Percentiles rank a stretch among this genome's conserved stretches.
phyloP scores from a whole-genome alignment of 2,888 invertebrate species.

The Dicranocentrus wangi region DNA sequence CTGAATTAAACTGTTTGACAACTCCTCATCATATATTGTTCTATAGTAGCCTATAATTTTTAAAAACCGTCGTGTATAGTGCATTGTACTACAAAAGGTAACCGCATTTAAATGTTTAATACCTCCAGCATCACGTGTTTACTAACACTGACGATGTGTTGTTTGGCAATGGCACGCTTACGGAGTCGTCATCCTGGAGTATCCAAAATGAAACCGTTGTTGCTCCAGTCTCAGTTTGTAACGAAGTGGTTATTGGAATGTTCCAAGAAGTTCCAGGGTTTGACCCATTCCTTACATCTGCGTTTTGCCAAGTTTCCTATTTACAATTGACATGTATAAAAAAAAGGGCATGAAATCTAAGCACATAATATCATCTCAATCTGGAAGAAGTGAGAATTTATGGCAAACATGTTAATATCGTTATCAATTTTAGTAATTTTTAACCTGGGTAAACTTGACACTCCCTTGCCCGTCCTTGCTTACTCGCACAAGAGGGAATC shows the following conservation, averaged over 20 bases:
- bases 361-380: not conserved
- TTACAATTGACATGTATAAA: not conserved
- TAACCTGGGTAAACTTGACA: too few species aligned
- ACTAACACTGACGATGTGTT: slow-evolving; percentile 11
- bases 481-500: slow-evolving; percentile 54
- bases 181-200: not conserved
- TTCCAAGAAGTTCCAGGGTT: slow-evolving; percentile 32
- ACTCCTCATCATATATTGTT: slow-evolving; percentile 61
- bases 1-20: slow-evolving; percentile 28
- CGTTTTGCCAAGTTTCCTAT: slow-evolving; percentile 40
- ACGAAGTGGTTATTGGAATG: slow-evolving; percentile 35
- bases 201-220: slow-evolving; percentile 11
- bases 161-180: slow-evolving; percentile 1
- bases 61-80: too few species aligned
- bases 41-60: slow-evolving; percentile 63
- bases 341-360: not conserved
- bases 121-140: slow-evolving; percentile 30
- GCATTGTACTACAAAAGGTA: too few species aligned
- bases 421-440: too few species aligned
- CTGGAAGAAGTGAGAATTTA: too few species aligned
- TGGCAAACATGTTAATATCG: too few species aligned
- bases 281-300: slow-evolving; percentile 5
- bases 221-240: not conserved
- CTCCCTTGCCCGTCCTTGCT: not conserved
- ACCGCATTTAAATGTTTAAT: too few species aligned